Conservation (phyloP, 1,140 invertebrate species). For the Helicoverpa armigera region DNA sequence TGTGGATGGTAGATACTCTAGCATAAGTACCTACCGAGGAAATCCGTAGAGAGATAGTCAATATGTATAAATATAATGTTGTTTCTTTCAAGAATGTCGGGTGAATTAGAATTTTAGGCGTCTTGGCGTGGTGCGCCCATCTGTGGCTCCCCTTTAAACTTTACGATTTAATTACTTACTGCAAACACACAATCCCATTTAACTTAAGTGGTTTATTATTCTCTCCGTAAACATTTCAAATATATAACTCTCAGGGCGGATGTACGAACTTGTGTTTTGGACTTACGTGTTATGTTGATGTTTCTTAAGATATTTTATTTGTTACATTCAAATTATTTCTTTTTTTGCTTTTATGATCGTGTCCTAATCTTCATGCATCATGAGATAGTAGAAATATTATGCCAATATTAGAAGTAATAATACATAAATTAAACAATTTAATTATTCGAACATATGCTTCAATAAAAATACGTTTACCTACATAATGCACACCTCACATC, state of each 20-base stretch:
- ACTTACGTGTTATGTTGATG: background rate
- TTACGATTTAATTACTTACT: constrained; percentile 47
- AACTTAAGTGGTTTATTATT: constrained; percentile 40
- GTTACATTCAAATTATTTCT: too few species aligned
- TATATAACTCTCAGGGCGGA: constrained; percentile 27
- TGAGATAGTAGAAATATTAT: too few species aligned
- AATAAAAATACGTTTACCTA: too few species aligned
- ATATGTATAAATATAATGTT: constrained; percentile 14
- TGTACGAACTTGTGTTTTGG: background rate
- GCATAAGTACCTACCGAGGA: background rate
- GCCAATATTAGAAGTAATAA: too few species aligned
- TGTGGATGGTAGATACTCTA: too few species aligned
- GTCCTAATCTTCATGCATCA: too few species aligned
- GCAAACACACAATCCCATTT: constrained; percentile 38
- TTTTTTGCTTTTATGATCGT: too few species aligned
- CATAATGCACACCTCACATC: background rate
- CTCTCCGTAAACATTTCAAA: constrained; percentile 38
- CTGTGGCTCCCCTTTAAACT: constrained; percentile 35
- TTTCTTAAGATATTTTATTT: too few species aligned
- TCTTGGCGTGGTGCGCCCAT: constrained; percentile 12
- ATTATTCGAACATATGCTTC: too few species aligned
- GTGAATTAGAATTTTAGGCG: constrained; percentile 28
- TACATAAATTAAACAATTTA: too few species aligned
- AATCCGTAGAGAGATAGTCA: background rate
- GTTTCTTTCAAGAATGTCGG: constrained; percentile 18